Percentiles rank a stretch among this genome's conserved stretches.
Conservation (phyloP, 2,888 invertebrate species). For the Ephialtes manifestator region DNA sequence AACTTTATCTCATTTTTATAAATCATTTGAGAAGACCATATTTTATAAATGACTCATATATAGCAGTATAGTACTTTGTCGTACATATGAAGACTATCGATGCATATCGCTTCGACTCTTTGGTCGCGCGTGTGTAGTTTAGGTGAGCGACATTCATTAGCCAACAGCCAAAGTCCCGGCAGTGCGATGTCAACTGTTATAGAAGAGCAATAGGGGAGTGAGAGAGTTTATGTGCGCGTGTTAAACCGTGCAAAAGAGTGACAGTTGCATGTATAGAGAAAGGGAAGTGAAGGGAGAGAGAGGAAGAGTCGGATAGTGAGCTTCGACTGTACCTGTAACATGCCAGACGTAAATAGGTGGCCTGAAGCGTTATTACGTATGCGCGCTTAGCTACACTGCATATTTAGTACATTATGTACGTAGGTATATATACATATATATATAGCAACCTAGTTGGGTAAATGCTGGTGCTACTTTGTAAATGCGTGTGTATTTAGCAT, state of each 20-base stretch:
- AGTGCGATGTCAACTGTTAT: constrained; percentile 7
- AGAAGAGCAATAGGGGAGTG: neutral
- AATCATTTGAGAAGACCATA: no score
- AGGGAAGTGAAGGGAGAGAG: neutral
- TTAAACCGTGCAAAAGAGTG: constrained; percentile 49
- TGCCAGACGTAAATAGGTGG: constrained; percentile 57
- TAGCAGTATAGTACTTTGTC: neutral
- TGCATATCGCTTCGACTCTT: constrained; percentile 15
- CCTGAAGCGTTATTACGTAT: constrained; percentile 53
- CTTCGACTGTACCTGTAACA: constrained; percentile 35
- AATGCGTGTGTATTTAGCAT: constrained; percentile 10
- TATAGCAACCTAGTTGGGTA: no score
- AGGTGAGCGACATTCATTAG: constrained; percentile 16
- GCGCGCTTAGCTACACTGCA: constrained; percentile 36
- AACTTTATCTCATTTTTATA: no score
- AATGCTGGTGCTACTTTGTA: neutral
- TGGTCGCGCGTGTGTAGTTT: neutral
- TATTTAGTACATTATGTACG: neutral
- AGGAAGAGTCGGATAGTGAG: neutral
- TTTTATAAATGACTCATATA: no score
- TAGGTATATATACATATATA: constrained; percentile 1
- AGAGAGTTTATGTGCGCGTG: constrained; percentile 52
- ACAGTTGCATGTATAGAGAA: constrained; percentile 29
- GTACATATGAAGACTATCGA: neutral
- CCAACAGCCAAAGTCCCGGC: constrained; percentile 10